Evolutionary conservation across 1,140 invertebrate species (phyloP).

Genomic region (Drosophila lacertosa): DNA sequence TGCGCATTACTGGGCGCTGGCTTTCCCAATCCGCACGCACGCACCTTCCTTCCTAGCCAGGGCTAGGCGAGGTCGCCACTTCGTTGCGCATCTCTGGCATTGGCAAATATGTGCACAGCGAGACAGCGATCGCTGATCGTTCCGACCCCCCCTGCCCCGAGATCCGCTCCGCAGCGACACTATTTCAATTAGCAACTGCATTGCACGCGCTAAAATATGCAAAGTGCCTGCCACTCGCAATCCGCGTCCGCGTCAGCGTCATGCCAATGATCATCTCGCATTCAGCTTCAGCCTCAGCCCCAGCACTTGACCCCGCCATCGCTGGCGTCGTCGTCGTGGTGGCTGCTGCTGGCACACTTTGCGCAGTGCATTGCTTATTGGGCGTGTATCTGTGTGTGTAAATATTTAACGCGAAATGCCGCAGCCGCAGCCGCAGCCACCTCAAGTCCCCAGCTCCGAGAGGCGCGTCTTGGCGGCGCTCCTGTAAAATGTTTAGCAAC

Average conservation of each 20-base stretch:
- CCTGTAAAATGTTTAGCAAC: constrained; percentile 62
- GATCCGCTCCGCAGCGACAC: constrained; percentile 49
- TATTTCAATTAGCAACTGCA: constrained; percentile 83
- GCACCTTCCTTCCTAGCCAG: constrained; percentile 59
- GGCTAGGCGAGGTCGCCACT: constrained; percentile 73
- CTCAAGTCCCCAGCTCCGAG: constrained; percentile 6
- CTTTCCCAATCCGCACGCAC: constrained; percentile 52
- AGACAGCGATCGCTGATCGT: constrained; percentile 40
- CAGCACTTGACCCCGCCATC: constrained; percentile 69
- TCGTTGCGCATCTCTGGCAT: constrained; percentile 77
- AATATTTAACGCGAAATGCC: constrained; percentile 81
- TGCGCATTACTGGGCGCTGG: constrained; percentile 48
- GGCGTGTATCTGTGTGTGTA: constrained; percentile 65
- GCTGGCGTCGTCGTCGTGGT: constrained; percentile 10
- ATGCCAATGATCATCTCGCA: constrained; percentile 31
- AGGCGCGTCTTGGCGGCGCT: constrained; percentile 46
- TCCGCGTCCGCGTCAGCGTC: constrained; percentile 31
- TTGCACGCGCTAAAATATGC: constrained; percentile 78
- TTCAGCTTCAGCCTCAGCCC: constrained; percentile 14
- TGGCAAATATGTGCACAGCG: constrained; percentile 69
- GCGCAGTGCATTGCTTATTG: constrained; percentile 71
- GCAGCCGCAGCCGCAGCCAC: constrained; percentile 18
- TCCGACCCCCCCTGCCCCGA: neutral
- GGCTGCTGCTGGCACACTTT: constrained; percentile 69
- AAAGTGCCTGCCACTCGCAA: constrained; percentile 70